Percentiles rank a stretch among this genome's conserved stretches.
These are phyloP conservation scores for Xanthorhoe designata DNA, from an alignment of 2,888 invertebrate species.

Conservation along the genomic window DNA sequence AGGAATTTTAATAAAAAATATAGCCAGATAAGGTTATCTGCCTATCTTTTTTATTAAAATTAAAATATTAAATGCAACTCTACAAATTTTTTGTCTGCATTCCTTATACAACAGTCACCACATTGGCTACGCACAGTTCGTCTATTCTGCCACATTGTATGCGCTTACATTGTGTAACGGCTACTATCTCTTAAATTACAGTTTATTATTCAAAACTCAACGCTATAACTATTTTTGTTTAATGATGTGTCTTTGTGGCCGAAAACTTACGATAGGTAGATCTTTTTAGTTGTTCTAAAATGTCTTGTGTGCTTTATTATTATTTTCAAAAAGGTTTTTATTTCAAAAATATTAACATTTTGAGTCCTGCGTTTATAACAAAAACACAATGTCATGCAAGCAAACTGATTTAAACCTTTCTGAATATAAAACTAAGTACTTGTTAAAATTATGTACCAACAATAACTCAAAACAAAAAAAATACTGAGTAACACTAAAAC, in stretches of 20 bases:
- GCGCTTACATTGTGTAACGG: constrained; percentile 11
- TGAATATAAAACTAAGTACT: no score
- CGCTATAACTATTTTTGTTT: constrained; percentile 1
- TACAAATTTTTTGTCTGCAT: constrained; percentile 6
- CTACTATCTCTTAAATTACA: neutral
- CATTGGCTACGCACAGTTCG: constrained; percentile 55
- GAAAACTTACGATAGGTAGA: neutral
- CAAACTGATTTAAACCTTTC: no score
- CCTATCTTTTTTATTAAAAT: no score
- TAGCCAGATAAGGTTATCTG: no score
- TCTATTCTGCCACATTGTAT: constrained; percentile 54
- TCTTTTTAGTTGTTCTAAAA: neutral
- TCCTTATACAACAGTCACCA: constrained; percentile 47
- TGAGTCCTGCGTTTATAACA: no score
- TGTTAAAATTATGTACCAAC: no score
- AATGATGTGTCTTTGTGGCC: neutral
- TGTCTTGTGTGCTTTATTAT: neutral
- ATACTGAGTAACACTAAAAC: no score
- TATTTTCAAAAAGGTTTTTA: no score
- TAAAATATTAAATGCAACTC: constrained; percentile 10
- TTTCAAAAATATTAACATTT: no score
- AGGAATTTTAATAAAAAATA: no score
- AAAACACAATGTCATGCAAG: no score
- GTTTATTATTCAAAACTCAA: constrained; percentile 2
- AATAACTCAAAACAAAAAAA: no score